phyloP scores from a whole-genome alignment of 92 coral and sea anemone species.

The Epizoanthus scotinus region DNA sequence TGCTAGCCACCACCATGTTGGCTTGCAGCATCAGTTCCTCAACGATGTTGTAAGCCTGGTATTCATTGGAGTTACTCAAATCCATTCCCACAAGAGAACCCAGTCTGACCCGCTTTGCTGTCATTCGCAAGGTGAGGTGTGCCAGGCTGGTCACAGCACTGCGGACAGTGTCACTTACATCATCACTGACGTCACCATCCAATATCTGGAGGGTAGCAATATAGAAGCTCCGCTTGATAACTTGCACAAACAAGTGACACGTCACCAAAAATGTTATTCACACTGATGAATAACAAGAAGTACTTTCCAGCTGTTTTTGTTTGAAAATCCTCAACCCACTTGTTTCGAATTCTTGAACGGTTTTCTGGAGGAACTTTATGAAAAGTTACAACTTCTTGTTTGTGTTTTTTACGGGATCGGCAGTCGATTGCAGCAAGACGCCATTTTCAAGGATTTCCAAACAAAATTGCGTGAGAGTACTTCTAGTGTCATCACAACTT shows the following conservation, averaged over 20 bases:
- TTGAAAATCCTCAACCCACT: too few species aligned
- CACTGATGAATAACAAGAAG: too few species aligned
- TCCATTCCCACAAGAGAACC: conserved; percentile 47
- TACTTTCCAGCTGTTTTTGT: too few species aligned
- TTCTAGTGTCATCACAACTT: too few species aligned
- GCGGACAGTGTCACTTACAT: conserved; percentile 52
- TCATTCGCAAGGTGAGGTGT: conserved; percentile 71
- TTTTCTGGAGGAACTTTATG: too few species aligned
- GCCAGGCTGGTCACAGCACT: conserved; percentile 58
- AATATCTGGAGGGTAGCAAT: conserved; percentile 44
- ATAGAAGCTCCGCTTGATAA: not conserved
- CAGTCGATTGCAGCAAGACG: too few species aligned
- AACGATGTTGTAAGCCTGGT: conserved; percentile 63
- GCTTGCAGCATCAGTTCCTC: conserved; percentile 86
- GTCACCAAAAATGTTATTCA: too few species aligned
- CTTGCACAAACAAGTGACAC: not conserved
- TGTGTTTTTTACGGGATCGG: too few species aligned
- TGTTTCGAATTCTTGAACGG: too few species aligned
- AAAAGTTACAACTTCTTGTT: too few species aligned
- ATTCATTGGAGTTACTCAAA: conserved; percentile 4
- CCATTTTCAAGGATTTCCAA: too few species aligned
- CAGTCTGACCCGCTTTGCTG: conserved; percentile 74
- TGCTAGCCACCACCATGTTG: conserved; percentile 74
- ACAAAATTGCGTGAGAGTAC: too few species aligned
- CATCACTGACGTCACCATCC: conserved; percentile 32